Percentiles rank a stretch among this genome's conserved stretches.
Evolutionary conservation across 37 sponge, comb jelly and placozoan genomes (phyloP).

Genomic region (Oopsacas minuta): DNA sequence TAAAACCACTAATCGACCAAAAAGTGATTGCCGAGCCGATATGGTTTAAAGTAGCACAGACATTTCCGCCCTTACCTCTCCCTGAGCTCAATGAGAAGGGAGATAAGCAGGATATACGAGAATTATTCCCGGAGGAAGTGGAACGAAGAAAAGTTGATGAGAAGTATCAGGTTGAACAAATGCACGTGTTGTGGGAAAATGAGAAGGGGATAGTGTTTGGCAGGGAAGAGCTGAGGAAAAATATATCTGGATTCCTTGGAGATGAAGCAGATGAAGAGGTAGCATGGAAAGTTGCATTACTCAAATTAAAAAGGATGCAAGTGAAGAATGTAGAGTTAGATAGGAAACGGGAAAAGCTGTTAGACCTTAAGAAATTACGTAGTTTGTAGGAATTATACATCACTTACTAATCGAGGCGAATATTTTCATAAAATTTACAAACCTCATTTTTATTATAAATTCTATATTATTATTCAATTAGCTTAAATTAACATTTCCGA

Average conservation of each 20-base stretch:
- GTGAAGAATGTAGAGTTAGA: neutral
- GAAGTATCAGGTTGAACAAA: neutral
- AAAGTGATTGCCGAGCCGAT: neutral
- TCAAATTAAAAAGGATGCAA: neutral
- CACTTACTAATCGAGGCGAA: neutral
- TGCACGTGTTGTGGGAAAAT: neutral
- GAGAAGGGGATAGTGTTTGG: neutral
- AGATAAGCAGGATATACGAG: neutral
- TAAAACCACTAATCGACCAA: slow-evolving; percentile 1
- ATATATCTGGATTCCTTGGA: neutral
- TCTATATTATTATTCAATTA: no score
- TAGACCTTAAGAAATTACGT: neutral
- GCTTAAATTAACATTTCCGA: neutral
- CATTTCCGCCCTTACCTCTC: neutral
- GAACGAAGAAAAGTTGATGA: neutral
- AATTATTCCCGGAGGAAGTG: neutral
- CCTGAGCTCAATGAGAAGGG: neutral
- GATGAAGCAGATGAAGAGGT: neutral
- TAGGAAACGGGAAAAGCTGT: neutral
- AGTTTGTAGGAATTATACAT: neutral
- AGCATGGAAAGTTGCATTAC: neutral
- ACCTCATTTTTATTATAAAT: no score
- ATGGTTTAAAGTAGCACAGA: neutral
- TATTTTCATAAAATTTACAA: neutral
- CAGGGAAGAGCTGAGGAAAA: neutral